Base-by-base conservation (phyloP, 2,888 invertebrate species). In the Coleophora flavipennella region DNA sequence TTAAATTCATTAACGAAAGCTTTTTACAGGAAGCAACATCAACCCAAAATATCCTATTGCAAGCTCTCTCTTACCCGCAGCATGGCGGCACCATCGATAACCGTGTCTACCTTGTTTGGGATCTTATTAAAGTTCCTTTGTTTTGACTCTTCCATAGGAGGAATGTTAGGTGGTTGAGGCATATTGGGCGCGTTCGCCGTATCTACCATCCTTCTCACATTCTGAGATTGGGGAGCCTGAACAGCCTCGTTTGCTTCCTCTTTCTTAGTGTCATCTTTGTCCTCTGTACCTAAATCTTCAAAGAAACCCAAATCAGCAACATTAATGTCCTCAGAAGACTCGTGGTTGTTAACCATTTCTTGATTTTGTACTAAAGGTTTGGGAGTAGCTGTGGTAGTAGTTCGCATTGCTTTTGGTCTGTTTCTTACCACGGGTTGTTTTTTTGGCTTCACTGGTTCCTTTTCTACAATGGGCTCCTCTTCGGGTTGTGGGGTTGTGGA, bases 51-150 rank as follows among this genome's bases (percentile, higher is more conserved):
- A 12, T 11, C 11, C 8, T 4, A 10, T 12, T n/a, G 9, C 9
- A 12, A 32, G 12, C 9, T 13, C 8, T 11, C 0, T 35, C 40
- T 56, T 60, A 81, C 81, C 72, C 57, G 62, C 13, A 79, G 41
- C 42, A 80, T 45, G 29, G 62, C 60, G n/a, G 68, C 70, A 13
- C 79, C 80, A 51, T 83, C 63, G 35, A 81, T 69, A 2, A 74
- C 66, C 41, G 65, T 67, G 32, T 81, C 73, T 27, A 76, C 51
- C 32, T 72, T 72, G 43, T 63, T 70, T 3, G 62, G 55, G 1
- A 61, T 49, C 46, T 73, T 71, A 40, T 75, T 69, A 4, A 73
- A 51, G 9, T 48, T 61, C 2, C 62, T 63, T 1, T 53, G 26
- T 8, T 46, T n/a, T 7, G 56, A 38, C 2, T 45, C 35, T 1